phyloP scores from a whole-genome alignment of 2,113 vertebrate species.

The Cheilinus undulatus region DNA sequence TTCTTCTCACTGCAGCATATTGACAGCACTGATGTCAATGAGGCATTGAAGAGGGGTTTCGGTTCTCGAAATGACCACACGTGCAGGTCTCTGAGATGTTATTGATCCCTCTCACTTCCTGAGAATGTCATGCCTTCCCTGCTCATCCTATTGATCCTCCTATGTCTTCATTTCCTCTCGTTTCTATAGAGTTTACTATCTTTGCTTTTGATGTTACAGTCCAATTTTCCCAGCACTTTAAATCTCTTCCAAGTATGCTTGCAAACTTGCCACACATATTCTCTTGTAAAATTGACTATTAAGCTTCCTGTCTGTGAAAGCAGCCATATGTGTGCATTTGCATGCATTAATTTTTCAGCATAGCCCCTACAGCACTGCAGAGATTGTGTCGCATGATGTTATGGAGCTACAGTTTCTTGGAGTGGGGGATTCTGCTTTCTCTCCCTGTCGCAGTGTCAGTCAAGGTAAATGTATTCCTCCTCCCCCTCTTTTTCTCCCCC shows the following conservation, averaged over 20 bases:
- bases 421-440: constrained; percentile 61
- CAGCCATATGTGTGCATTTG: background rate
- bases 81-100: constrained; percentile 15
- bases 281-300: background rate
- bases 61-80: constrained; percentile 18
- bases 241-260: too few relatives aligned
- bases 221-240: background rate
- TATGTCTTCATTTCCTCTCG: background rate
- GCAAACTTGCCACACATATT: background rate
- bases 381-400: constrained; percentile 70
- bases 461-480: constrained; percentile 76
- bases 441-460: constrained; percentile 80
- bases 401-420: constrained; percentile 64
- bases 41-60: background rate
- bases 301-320: background rate
- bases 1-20: constrained; percentile 38
- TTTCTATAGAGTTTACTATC: background rate
- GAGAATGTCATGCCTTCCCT: constrained; percentile 31
- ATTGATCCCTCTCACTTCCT: constrained; percentile 45
- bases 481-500: background rate
- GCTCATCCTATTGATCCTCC: constrained; percentile 6
- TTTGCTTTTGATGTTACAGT: background rate
- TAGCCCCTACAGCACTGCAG: constrained; percentile 66
- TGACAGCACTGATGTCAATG: constrained; percentile 18
- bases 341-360: constrained; percentile 12